These are phyloP conservation scores for Podarcis cretensis DNA, from an alignment of 2,113 vertebrate genomes.

Conservation along the genomic window DNA sequence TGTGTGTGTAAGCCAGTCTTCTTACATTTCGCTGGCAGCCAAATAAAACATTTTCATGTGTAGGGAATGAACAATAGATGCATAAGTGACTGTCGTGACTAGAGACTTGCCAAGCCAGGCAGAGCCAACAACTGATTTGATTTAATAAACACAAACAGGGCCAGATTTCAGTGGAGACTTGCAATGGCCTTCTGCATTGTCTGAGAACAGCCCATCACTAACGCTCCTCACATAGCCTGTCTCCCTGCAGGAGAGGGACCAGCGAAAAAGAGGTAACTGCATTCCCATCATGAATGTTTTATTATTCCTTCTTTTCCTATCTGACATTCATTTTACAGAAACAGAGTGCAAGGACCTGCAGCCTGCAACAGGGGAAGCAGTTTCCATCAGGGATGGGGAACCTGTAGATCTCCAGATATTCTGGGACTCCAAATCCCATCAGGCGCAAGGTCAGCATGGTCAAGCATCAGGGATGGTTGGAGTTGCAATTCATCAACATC, in stretches of 20 bases:
- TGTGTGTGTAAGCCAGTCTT: neutral
- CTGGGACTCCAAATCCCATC: neutral
- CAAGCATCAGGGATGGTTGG: neutral
- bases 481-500: neutral
- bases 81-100: slow-evolving; percentile 19
- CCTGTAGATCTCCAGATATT: neutral
- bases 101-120: slow-evolving; percentile 27
- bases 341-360: neutral
- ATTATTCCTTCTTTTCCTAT: neutral
- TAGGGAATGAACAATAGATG: neutral
- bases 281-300: neutral
- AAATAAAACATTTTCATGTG: neutral
- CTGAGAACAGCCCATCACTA: neutral
- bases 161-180: neutral
- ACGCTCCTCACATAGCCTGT: neutral
- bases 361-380: neutral
- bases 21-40: slow-evolving; percentile 1
- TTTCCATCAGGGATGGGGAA: neutral
- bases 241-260: neutral
- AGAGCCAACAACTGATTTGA: slow-evolving; percentile 34
- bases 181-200: slow-evolving; percentile 8
- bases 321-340: neutral
- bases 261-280: neutral
- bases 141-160: slow-evolving; percentile 36
- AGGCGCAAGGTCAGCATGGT: neutral